Evolutionary conservation across 2,888 invertebrate genomes (phyloP), one percentile per base, ranked within the genome.

Genomic region (Mactromeris polynyma): DNA sequence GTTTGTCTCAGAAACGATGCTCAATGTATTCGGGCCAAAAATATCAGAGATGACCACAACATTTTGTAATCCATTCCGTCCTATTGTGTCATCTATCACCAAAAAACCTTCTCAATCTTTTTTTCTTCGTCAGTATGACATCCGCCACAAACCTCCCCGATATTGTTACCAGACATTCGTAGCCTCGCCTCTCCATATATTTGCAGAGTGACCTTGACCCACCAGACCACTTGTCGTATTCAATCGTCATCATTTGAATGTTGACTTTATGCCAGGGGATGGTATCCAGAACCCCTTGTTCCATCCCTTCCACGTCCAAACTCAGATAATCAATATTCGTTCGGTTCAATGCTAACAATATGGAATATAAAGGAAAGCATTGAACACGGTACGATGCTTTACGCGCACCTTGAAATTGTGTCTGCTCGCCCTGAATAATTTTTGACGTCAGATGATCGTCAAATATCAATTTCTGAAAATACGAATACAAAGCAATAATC

Each of bases 331-430:
- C 83, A n/a, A 83, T 40, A 38, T 21, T 21, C 3, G 73, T 73
- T 2, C 14, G 19, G n/a, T 83, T 83, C 26, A 83, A 9, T 46
- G 83, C 83, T n/a, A 83, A 31, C 42, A 83, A 46, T n/a, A 83
- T 73, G 3, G 83, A 83, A 46, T 83, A 83, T 26, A 83, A 73
- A 17, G 83, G 73, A 46, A 83, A 69, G 73, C 83, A 83, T 33
- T 83, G 83, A 2, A 40, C 40, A 7, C 17, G 17, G 42, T 42
- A 26, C 1, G 26, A n/a, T n/a, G 26, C 1, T 79, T 79, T 40
- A 7, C 19, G 33, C 33, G 3, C 58, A 58, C n/a, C 14, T 46
- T 3, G 11, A 14, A 46, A 14, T 46, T 7, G 19, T 0, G 21
- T n/a, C 1, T 79, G 26, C 26, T 42, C 14, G 26, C 21, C 42